Evolutionary conservation across 2,113 vertebrate genomes (phyloP).

Genomic region (Ammodytes marinus): DNA sequence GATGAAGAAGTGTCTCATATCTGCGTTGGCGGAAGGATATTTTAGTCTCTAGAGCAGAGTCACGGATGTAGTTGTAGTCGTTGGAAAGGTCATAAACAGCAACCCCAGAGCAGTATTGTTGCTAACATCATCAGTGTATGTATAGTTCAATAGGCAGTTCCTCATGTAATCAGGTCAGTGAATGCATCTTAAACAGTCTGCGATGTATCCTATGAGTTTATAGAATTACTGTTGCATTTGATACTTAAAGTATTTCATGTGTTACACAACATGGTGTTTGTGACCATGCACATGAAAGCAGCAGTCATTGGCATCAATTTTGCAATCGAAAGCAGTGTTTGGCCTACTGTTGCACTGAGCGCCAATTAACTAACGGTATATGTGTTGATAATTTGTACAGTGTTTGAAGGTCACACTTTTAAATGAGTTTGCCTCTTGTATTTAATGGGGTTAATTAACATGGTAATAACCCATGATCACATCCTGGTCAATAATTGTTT

Average conservation of each 20-base stretch:
- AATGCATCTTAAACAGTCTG: neutral
- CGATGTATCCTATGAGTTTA: neutral
- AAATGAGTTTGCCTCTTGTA: slow-evolving; percentile 57
- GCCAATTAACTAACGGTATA: slow-evolving; percentile 44
- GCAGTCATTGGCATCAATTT: slow-evolving; percentile 1
- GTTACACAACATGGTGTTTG: neutral
- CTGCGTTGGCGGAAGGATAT: neutral
- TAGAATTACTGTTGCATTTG: neutral
- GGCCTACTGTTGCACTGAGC: slow-evolving; percentile 11
- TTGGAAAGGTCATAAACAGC: slow-evolving; percentile 6
- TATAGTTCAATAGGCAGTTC: neutral
- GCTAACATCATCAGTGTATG: neutral
- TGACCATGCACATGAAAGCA: slow-evolving; percentile 8
- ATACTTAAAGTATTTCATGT: neutral
- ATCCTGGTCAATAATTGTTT: slow-evolving; percentile 75
- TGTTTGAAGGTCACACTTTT: slow-evolving; percentile 73
- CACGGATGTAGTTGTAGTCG: neutral
- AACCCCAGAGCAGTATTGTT: neutral
- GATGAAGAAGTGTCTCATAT: slow-evolving; percentile 5
- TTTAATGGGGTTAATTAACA: slow-evolving; percentile 78
- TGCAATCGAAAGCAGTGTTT: slow-evolving; percentile 13
- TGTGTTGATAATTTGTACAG: slow-evolving; percentile 62
- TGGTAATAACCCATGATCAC: slow-evolving; percentile 69
- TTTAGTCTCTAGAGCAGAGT: neutral
- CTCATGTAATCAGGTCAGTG: neutral